Evolutionary conservation across 2,797 vertebrate species (phyloP), one percentile per base, ranked within the genome.

Genomic region (Artibeus jamaicensis): DNA sequence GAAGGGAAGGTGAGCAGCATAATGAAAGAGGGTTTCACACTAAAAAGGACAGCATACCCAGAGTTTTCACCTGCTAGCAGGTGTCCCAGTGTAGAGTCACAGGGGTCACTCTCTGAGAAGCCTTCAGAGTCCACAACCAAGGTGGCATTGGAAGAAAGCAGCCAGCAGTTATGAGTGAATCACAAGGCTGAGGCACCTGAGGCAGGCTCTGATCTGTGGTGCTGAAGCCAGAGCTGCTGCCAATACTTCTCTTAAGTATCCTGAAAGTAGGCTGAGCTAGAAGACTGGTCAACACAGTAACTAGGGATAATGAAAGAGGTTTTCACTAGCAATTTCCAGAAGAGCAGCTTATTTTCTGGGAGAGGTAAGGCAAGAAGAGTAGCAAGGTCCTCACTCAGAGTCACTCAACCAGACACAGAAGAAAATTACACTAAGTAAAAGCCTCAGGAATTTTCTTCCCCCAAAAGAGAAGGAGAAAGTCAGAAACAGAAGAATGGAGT

Each of bases 211-310:
- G 22, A 70, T 93, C 46, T 93, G 55, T 59, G 76, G 55, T n/a
- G 74, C 65, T 95, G 44, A 93, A 94, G 83, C 53, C 92, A 97
- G 57, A 96, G 70, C 57, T 94, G 74, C 78, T 91, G 37, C 57
- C 84, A 95, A 48, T 91, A 93, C 34, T 91, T 57, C 67, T 93
- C 42, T 65, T 94, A 89, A 93, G 11, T 62, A 94, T 67, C 16
- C 78, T 79, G 42, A 34, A 93, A 86, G 57, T 59, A 92, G 91
- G 86, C 18, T 95, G 74, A 94, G 59, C 92, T 95, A 89, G 4
- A 94, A 62, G 44, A 90, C 76, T 87, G 29, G 70, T n/a, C 26
- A 46, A 92, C 88, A 93, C 8, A 86, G 24, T 62, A 94, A 97
- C 83, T 85, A 42, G 14, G 65, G 68, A 88, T 85, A 46, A 76